phyloP scores from a whole-genome alignment of 2,113 vertebrate genomes.

The Echinops telfairi region DNA sequence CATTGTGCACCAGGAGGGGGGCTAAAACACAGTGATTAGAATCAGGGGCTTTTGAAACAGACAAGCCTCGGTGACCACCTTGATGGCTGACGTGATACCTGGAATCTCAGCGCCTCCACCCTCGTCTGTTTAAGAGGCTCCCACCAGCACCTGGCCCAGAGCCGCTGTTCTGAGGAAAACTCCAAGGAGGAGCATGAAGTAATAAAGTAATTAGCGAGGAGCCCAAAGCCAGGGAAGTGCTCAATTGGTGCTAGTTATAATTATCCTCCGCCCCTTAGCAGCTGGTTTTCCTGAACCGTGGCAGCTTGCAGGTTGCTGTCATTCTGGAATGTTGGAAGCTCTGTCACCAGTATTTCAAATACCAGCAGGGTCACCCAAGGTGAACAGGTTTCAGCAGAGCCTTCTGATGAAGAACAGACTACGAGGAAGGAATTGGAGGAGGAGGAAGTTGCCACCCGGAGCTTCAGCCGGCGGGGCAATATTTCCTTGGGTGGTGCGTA shows the following conservation, averaged over 20 bases:
- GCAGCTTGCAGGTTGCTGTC: too few species aligned
- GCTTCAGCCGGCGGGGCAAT: too few species aligned
- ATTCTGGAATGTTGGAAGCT: too few species aligned
- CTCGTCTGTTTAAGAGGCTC: not conserved
- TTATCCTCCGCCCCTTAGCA: not conserved
- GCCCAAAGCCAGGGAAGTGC: not conserved
- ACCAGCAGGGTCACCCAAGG: too few species aligned
- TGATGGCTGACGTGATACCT: not conserved
- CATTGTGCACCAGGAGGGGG: accelerated
- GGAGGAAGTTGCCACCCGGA: too few species aligned
- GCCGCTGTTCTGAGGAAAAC: not conserved
- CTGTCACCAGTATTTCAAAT: not conserved
- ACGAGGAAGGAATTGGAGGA: too few species aligned
- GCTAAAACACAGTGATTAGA: not conserved
- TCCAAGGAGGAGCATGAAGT: accelerated
- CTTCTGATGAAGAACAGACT: too few species aligned
- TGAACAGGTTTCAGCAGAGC: too few species aligned
- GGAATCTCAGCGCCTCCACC: not conserved
- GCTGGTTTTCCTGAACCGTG: too few species aligned
- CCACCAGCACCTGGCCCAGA: not conserved
- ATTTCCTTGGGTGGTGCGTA: too few species aligned
- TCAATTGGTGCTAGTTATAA: not conserved
- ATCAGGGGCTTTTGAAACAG: not conserved
- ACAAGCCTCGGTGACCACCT: not conserved
- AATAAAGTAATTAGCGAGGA: not conserved